Conservation (phyloP, 2,797 vertebrate species). For the Sebastes matsubarae region DNA sequence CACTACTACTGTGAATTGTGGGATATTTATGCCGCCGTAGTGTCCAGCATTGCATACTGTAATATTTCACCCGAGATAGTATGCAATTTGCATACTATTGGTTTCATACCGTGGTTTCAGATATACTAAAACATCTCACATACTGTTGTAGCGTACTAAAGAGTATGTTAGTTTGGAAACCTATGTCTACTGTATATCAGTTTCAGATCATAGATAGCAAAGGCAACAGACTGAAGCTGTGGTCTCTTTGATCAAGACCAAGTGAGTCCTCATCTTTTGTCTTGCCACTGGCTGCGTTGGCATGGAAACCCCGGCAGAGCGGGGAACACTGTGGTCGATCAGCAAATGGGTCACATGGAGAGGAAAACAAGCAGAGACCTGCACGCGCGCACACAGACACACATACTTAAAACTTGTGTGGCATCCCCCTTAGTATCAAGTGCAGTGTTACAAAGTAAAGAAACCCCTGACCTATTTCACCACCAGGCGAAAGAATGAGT, state of each 20-base stretch:
- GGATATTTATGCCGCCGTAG: too few species aligned
- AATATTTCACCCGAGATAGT: too few species aligned
- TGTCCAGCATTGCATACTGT: too few species aligned
- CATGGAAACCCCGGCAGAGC: conserved; percentile 82
- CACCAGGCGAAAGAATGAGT: conserved; percentile 27
- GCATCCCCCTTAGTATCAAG: conserved; percentile 51
- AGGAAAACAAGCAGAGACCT: conserved; percentile 62
- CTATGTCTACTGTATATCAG: not conserved
- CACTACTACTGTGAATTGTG: too few species aligned
- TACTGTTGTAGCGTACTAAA: too few species aligned
- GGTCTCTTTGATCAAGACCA: conserved; percentile 63
- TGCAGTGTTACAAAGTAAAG: conserved; percentile 64
- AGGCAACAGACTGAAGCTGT: conserved; percentile 40
- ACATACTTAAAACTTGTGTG: conserved; percentile 38
- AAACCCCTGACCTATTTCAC: conserved; percentile 70
- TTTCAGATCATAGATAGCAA: conserved; percentile 13
- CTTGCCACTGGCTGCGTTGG: conserved; percentile 80
- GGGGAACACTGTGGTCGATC: conserved; percentile 82
- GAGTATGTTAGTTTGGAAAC: too few species aligned
- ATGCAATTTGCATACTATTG: too few species aligned
- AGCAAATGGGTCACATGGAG: conserved; percentile 84
- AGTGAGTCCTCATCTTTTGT: conserved; percentile 80
- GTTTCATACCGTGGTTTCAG: too few species aligned
- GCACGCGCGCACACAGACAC: conserved; percentile 4
- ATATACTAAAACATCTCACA: too few species aligned